Base-by-base conservation (phyloP, 2,888 invertebrate genomes). In the Dioctria rufipes region DNA sequence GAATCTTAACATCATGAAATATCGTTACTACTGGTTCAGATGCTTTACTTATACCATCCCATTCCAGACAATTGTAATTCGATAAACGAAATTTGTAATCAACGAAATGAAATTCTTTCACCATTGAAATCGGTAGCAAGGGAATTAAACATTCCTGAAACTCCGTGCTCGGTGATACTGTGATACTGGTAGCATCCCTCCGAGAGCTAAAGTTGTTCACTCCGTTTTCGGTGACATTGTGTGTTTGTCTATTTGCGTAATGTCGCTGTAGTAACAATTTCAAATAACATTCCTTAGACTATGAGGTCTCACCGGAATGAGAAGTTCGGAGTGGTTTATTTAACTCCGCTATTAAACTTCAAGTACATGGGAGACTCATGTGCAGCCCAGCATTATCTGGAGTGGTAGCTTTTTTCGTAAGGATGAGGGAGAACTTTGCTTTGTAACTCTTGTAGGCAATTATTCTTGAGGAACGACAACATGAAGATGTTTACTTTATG, bases 71-170 rank as follows among this genome's bases (percentile, higher is more conserved):
- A 51, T 65, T 63, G 63, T 78, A 78, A 77, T 65, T 73, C 77
- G 77, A 80, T 80, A 80, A 80, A 80, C 77, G 77, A 80, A 80
- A 67, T 80, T 80, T 67, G 80, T 77, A 80, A 80, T 80, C 80
- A 80, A 69, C 80, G 66, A 80, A 80, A 80, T 80, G 77, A 77
- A 77, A 80, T 80, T 80, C 58, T 80, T 80, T 77, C 61, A 11
- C 77, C 65, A 67, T 77, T 80, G 77, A 78, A 51, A 78, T 78
- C 66, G 54, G 66, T 67, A 67, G 25, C 67, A 25, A 65, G 66
- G 51, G 65, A 80, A 80, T 73, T 80, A 73, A 80, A 65, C 80
- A 80, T 80, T 71, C 80, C 46, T 69, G 6, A 49, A n/a, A 61
- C 60, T 13, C 65, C 54, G n/a, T 54, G 39, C n/a, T n/a, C 39